Base-by-base conservation (phyloP, 2,797 vertebrate species). In the Cephalopachus bancanus region DNA sequence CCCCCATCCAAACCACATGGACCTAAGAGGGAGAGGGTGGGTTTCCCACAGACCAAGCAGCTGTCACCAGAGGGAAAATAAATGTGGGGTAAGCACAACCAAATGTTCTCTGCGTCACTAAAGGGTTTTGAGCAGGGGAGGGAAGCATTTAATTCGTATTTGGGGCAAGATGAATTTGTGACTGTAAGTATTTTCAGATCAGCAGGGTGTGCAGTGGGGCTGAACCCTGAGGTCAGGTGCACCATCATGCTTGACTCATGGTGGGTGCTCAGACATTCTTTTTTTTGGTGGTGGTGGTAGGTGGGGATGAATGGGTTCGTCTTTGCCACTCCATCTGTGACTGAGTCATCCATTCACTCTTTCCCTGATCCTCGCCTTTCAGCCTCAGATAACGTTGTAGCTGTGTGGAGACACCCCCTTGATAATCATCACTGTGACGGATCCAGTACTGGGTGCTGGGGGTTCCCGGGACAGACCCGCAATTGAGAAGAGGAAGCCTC, bases 261-360 rank as follows among this genome's bases (percentile, higher is more conserved):
- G n/a, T 20, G 22, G 71, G 53, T 0, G 33, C 53, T 37, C 37
- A 0, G 2, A 26, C 12, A 2, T 5, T 17, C 30, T n/a, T 59
- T 30, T 17, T 14, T 0, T 4, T 64, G 57, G 11, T 30, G 17
- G 15, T 20, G 44, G 57, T 7, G 26, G 69, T 62, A 69, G 90
- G 17, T 71, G 62, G 3, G 22, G 33, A 16, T 12, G 71, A 64
- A 37, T 1, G n/a, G n/a, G 14, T 60, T 84, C 55, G 0, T 24
- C 62, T 49, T 10, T 1, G 37, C 24, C 2, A 57, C 75, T 78
- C n/a, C 12, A 0, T 22, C 26, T 51, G 51, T 19, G 94, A 24
- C 62, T 72, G n/a, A 22, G 55, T 11, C 22, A 14, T 1, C 57
- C 51, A 1, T 37, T 71, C 57, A 49, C 5, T 49, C 44, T n/a